These are phyloP conservation scores for Montipora capitata DNA, from an alignment of 92 coral and sea anemone species.

Conservation along the genomic window DNA sequence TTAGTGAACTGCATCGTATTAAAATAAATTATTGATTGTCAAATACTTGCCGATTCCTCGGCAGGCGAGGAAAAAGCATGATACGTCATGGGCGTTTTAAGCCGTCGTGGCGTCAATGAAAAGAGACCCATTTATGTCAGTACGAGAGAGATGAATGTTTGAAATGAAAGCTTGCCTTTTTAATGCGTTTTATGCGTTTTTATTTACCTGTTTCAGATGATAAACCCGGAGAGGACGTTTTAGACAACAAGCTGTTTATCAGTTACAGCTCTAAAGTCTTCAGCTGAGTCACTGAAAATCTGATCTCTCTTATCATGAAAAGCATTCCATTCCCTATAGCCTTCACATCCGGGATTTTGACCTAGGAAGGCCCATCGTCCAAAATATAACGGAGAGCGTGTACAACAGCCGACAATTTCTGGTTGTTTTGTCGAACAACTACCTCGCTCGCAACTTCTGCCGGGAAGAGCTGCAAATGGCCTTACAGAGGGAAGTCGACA, in stretches of 20 bases:
- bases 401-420: constrained; percentile 74
- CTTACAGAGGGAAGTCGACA: constrained; percentile 42
- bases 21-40: too few species aligned
- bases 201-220: background rate
- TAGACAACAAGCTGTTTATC: constrained; percentile 20
- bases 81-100: too few species aligned
- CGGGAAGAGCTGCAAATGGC: constrained; percentile 80
- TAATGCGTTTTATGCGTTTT: too few species aligned
- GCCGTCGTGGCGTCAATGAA: too few species aligned
- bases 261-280: constrained; percentile 54
- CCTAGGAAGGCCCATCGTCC: constrained; percentile 73
- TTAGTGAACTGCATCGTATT: too few species aligned
- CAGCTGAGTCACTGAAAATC: constrained; percentile 53
- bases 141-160: too few species aligned
- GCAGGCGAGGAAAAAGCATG: too few species aligned
- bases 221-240: background rate
- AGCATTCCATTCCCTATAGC: constrained; percentile 58
- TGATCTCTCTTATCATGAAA: constrained; percentile 46
- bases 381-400: constrained; percentile 86
- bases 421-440: constrained; percentile 77
- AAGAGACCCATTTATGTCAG: too few species aligned
- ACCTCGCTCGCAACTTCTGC: constrained; percentile 79
- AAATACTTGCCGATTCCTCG: too few species aligned
- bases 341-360: constrained; percentile 80
- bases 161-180: too few species aligned